phyloP scores from a whole-genome alignment of 1,140 invertebrate species.

The Ephestia elutella region DNA sequence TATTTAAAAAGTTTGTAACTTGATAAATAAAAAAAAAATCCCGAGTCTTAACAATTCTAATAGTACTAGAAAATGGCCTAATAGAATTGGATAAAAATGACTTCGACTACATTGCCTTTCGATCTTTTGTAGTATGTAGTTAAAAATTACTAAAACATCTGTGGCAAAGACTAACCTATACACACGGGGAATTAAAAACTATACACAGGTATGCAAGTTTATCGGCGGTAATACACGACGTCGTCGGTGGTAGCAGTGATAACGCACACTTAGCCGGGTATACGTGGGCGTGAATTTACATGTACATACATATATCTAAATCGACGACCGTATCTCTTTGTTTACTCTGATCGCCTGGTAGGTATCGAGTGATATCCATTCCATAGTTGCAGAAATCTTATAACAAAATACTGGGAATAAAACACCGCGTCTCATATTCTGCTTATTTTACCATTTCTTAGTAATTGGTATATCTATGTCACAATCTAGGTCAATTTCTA shows the following conservation, averaged over 20 bases:
- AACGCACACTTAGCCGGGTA: conserved; percentile 20
- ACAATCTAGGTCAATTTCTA: too few species aligned
- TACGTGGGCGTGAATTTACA: not conserved
- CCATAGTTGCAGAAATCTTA: not conserved
- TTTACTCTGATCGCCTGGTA: too few species aligned
- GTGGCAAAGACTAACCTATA: conserved; percentile 11
- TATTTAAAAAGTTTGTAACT: too few species aligned
- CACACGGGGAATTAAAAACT: conserved; percentile 20
- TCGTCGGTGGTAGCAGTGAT: conserved; percentile 47
- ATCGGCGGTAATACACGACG: conserved; percentile 41
- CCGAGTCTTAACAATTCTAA: too few species aligned
- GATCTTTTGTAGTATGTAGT: too few species aligned
- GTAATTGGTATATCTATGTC: not conserved
- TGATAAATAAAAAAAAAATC: too few species aligned
- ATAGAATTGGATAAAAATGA: too few species aligned
- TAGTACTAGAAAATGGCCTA: too few species aligned
- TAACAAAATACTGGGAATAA: too few species aligned
- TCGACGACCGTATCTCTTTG: too few species aligned
- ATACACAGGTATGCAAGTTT: conserved; percentile 47
- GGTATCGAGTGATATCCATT: conserved; percentile 3
- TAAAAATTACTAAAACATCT: not conserved
- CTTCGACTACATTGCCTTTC: too few species aligned
- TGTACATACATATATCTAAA: not conserved
- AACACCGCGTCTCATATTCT: not conserved
- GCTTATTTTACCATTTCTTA: not conserved